phyloP scores from a whole-genome alignment of 2,888 invertebrate genomes.

The Catocala sponsa region DNA sequence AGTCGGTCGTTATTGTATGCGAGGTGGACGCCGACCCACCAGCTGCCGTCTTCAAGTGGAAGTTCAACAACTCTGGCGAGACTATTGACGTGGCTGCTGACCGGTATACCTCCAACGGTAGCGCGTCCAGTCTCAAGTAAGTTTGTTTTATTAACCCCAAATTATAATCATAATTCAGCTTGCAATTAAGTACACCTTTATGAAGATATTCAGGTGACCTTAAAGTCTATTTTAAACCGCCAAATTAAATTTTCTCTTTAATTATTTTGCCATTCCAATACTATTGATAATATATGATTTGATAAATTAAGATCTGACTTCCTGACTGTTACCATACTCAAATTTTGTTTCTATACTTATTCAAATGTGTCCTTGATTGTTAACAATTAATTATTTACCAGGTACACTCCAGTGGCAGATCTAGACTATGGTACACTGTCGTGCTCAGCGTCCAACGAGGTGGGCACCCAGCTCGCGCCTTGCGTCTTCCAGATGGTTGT shows the following conservation, averaged over 20 bases:
- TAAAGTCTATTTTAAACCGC: no score
- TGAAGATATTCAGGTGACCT: no score
- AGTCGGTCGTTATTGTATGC: conserved; percentile 95
- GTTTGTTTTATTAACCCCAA: conserved; percentile 15
- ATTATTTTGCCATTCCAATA: no score
- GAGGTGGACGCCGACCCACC: conserved; percentile 97
- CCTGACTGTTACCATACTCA: no score
- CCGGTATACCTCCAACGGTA: conserved; percentile 93
- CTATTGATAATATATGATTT: no score
- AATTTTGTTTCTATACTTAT: neutral
- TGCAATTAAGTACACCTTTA: no score
- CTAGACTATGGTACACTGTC: conserved; percentile 96
- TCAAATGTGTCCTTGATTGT: neutral
- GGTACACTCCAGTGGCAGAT: conserved; percentile 90
- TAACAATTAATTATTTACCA: conserved; percentile 36
- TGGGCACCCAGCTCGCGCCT: conserved; percentile 94
- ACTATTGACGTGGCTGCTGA: conserved; percentile 94
- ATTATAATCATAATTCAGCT: no score
- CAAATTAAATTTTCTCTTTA: no score
- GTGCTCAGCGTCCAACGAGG: conserved; percentile 95
- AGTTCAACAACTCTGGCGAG: conserved; percentile 97
- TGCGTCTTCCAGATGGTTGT: conserved; percentile 96
- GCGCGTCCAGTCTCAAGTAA: conserved; percentile 90
- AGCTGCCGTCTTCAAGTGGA: conserved; percentile 96
- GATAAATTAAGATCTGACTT: no score